Conservation (phyloP, 2,888 invertebrate species). For the Torymus tubicola region DNA sequence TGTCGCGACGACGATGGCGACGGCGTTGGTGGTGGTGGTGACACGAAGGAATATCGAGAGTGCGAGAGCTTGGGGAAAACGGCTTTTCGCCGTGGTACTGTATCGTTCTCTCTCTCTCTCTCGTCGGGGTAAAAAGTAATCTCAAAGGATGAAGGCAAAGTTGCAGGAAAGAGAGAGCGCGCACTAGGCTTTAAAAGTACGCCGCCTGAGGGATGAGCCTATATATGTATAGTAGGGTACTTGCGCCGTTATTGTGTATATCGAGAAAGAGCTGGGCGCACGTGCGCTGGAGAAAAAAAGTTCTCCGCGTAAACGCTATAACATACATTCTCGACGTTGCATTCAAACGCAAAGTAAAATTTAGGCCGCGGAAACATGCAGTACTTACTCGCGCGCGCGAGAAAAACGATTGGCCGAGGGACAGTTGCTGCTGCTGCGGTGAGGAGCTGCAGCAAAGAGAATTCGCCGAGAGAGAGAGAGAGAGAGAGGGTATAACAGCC, state of each 20-base stretch:
- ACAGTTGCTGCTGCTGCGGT: constrained; percentile 11
- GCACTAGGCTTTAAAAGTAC: constrained; percentile 10
- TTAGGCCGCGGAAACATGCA: constrained; percentile 48
- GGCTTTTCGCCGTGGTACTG: too few species aligned
- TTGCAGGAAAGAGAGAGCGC: too few species aligned
- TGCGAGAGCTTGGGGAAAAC: too few species aligned
- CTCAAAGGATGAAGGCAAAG: background rate
- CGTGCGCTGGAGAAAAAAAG: too few species aligned
- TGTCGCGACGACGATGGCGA: too few species aligned
- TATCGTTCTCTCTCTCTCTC: too few species aligned
- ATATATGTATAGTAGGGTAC: constrained; percentile 18
- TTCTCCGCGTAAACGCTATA: too few species aligned
- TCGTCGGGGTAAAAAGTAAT: constrained; percentile 1
- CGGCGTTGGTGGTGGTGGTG: too few species aligned
- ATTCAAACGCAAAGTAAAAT: constrained; percentile 41
- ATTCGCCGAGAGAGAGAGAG: constrained; percentile 30
- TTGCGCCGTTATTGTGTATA: constrained; percentile 48
- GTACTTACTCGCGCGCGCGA: background rate
- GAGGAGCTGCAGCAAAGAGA: constrained; percentile 40
- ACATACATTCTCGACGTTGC: background rate
- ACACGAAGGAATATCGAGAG: too few species aligned
- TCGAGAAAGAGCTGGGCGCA: constrained; percentile 14
- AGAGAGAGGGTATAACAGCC: constrained; percentile 1
- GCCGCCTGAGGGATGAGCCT: constrained; percentile 38
- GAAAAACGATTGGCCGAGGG: constrained; percentile 6